Conservation (phyloP, 1,140 invertebrate genomes). For the Diabrotica undecimpunctata region DNA sequence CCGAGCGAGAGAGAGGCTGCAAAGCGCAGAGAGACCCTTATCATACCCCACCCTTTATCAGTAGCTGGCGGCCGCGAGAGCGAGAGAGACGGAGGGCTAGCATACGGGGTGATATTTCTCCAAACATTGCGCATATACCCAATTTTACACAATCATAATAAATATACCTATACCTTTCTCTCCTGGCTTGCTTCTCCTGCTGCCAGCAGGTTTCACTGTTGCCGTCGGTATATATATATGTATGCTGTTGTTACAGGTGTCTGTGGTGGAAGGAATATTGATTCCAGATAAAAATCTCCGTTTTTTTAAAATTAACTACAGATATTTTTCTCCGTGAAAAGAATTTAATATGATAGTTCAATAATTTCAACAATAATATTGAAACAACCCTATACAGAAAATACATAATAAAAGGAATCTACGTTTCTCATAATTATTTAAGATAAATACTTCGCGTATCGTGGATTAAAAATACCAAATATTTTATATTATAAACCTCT, state of each 20-base stretch:
- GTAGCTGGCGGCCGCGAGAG: conserved; percentile 7
- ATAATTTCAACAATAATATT: too few relatives aligned
- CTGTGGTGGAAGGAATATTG: conserved; percentile 8
- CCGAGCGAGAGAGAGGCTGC: conserved; percentile 20
- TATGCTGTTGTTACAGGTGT: conserved; percentile 17
- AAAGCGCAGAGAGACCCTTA: conserved; percentile 32
- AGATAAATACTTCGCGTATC: too few relatives aligned
- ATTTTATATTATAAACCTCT: too few relatives aligned
- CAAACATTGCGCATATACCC: conserved; percentile 33
- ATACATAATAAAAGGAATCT: too few relatives aligned
- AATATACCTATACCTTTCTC: conserved; percentile 25
- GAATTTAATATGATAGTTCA: too few relatives aligned
- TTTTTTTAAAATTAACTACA: too few relatives aligned
- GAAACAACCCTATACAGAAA: too few relatives aligned
- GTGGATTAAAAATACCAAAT: too few relatives aligned
- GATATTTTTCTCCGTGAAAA: too few relatives aligned
- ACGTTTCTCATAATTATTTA: too few relatives aligned
- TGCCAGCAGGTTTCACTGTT: neutral
- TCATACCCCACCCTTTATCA: conserved; percentile 31
- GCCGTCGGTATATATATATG: conserved; percentile 2
- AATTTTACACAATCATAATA: conserved; percentile 40
- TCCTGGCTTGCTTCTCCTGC: conserved; percentile 5
- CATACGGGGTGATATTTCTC: conserved; percentile 28
- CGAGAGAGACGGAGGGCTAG: neutral
- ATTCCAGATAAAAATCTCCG: neutral